phyloP scores from a whole-genome alignment of 2,113 vertebrate genomes.

The Reinhardtius hippoglossoides region DNA sequence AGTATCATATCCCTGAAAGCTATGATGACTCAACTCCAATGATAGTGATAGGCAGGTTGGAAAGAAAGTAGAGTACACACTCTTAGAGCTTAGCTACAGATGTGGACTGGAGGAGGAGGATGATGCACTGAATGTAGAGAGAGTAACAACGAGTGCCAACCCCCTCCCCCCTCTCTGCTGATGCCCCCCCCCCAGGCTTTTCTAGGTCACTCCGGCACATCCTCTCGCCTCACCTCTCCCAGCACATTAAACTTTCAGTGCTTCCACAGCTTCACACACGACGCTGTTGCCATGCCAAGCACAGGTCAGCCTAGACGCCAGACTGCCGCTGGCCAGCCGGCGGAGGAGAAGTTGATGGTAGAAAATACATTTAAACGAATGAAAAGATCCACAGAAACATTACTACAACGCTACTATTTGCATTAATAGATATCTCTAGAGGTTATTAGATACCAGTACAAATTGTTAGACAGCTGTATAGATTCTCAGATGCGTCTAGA shows the following conservation, averaged over 20 bases:
- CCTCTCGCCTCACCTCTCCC: conserved; percentile 73
- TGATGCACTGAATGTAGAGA: conserved; percentile 46
- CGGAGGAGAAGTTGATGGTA: not conserved
- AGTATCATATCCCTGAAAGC: conserved; percentile 46
- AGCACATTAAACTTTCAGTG: conserved; percentile 82
- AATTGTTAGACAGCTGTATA: too few relatives aligned
- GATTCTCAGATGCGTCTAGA: too few relatives aligned
- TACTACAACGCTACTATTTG: too few relatives aligned
- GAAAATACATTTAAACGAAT: not conserved
- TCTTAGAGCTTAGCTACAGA: conserved; percentile 45
- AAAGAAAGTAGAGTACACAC: conserved; percentile 13
- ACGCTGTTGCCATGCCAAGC: conserved; percentile 72
- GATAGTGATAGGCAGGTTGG: conserved; percentile 41
- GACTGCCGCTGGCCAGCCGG: conserved; percentile 35
- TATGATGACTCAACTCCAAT: conserved; percentile 39
- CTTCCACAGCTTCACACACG: conserved; percentile 62
- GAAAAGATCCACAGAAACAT: not conserved
- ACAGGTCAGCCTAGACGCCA: conserved; percentile 66
- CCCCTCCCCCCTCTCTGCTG: conserved; percentile 15
- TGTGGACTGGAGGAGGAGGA: conserved; percentile 57
- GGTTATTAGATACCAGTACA: too few relatives aligned
- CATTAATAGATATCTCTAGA: too few relatives aligned
- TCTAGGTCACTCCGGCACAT: conserved; percentile 81
- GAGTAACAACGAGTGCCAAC: conserved; percentile 38
- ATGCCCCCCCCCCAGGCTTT: conserved; percentile 68